Conservation (phyloP, 2,113 vertebrate species). For the Cochlearius cochlearius region DNA sequence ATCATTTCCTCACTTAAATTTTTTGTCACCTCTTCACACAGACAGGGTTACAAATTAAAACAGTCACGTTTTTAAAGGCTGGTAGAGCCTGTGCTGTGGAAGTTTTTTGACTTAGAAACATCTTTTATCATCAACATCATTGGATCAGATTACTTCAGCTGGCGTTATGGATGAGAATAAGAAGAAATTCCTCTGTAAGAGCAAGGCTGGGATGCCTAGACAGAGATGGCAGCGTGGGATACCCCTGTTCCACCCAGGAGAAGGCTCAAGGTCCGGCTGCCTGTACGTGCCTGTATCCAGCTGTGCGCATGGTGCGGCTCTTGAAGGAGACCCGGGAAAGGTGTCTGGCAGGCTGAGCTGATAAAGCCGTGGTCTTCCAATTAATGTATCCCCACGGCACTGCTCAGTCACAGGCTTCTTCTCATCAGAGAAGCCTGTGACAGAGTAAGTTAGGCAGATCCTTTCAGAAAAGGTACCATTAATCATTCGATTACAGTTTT, state of each 20-base stretch:
- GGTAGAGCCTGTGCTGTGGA: not conserved
- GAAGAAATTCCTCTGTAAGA: not conserved
- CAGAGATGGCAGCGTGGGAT: not conserved
- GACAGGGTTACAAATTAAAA: not conserved
- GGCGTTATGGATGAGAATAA: not conserved
- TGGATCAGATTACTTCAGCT: not conserved
- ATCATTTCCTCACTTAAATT: not conserved
- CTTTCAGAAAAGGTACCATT: not conserved
- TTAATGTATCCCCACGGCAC: accelerated
- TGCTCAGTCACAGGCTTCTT: not conserved
- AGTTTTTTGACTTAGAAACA: not conserved
- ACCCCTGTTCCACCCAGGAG: not conserved
- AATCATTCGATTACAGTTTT: not conserved
- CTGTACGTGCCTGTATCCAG: not conserved
- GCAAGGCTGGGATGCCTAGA: not conserved
- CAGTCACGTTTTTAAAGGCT: not conserved
- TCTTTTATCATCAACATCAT: not conserved
- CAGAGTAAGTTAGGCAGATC: not conserved
- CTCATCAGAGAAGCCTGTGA: accelerated
- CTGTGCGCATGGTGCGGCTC: accelerated
- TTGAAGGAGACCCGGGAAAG: accelerated
- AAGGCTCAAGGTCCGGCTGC: not conserved
- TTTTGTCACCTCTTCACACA: not conserved
- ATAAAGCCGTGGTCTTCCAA: accelerated
- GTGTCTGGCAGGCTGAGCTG: not conserved